Percentiles rank a stretch among this genome's conserved stretches.
Conservation (phyloP, 2,888 invertebrate species). For the Drosophila imparisetae region DNA sequence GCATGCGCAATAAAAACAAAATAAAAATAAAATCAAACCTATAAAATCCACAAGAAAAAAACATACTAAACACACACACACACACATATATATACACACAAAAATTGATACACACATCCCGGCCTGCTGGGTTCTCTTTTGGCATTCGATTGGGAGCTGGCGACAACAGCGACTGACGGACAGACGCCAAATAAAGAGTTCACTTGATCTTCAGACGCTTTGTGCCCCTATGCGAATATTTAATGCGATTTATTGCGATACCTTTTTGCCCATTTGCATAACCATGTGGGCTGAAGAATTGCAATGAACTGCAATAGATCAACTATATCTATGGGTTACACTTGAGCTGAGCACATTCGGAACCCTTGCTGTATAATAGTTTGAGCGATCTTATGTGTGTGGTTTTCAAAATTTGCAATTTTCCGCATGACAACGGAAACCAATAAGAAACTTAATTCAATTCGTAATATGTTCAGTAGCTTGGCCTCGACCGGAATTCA, state of each 20-base stretch:
- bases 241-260: constrained; percentile 68
- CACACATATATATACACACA: background rate
- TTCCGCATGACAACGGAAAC: background rate
- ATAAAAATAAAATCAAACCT: constrained; percentile 63
- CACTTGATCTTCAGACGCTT: constrained; percentile 63
- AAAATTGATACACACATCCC: constrained; percentile 20
- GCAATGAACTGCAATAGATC: constrained; percentile 10
- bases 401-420: background rate
- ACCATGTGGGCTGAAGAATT: constrained; percentile 62
- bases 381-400: background rate
- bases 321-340: constrained; percentile 13
- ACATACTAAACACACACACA: constrained; percentile 50
- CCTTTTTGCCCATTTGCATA: constrained; percentile 55
- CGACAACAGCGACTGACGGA: constrained; percentile 32
- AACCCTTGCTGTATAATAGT: background rate
- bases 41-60: constrained; percentile 57
- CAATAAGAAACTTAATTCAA: background rate
- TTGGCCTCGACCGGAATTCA: background rate
- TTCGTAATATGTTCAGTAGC: background rate
- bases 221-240: constrained; percentile 73
- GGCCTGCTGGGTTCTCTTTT: constrained; percentile 36
- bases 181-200: constrained; percentile 49
- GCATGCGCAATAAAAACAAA: constrained; percentile 82
- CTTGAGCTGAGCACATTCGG: background rate
- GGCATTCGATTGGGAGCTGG: constrained; percentile 31